Conservation (phyloP, 2,113 vertebrate species). For the Salvator merianae region DNA sequence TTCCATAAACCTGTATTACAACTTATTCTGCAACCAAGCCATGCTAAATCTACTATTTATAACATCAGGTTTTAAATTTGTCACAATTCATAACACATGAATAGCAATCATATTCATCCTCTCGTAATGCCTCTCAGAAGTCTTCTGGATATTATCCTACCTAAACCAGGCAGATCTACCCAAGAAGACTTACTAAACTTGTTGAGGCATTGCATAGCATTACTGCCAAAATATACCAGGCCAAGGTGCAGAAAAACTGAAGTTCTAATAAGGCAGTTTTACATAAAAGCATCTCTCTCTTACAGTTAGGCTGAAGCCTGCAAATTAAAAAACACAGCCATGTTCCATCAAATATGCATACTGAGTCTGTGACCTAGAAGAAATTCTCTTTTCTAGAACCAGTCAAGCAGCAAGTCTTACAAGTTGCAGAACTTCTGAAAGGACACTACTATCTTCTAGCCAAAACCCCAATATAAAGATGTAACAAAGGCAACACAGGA, state of each 20-base stretch:
- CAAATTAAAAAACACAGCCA: constrained; percentile 50
- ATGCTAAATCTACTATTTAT: neutral
- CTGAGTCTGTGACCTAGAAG: constrained; percentile 34
- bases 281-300: constrained; percentile 43
- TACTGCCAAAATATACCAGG: constrained; percentile 25
- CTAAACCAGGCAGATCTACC: neutral
- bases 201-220: neutral
- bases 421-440: constrained; percentile 62
- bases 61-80: neutral
- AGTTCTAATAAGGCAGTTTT: constrained; percentile 38
- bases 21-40: neutral
- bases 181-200: neutral
- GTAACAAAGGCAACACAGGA: constrained; percentile 57
- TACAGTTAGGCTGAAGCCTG: constrained; percentile 56
- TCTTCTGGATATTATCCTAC: neutral
- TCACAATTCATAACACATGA: constrained; percentile 4
- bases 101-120: neutral
- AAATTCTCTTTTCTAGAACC: constrained; percentile 64
- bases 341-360: constrained; percentile 55
- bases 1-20: neutral
- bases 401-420: constrained; percentile 57
- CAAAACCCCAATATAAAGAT: constrained; percentile 29
- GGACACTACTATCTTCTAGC: constrained; percentile 52
- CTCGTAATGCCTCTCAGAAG: neutral
- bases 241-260: constrained; percentile 12